Evolutionary conservation across 2,888 invertebrate species (phyloP), one percentile per base, ranked within the genome.

Genomic region (Diabrotica balteata): DNA sequence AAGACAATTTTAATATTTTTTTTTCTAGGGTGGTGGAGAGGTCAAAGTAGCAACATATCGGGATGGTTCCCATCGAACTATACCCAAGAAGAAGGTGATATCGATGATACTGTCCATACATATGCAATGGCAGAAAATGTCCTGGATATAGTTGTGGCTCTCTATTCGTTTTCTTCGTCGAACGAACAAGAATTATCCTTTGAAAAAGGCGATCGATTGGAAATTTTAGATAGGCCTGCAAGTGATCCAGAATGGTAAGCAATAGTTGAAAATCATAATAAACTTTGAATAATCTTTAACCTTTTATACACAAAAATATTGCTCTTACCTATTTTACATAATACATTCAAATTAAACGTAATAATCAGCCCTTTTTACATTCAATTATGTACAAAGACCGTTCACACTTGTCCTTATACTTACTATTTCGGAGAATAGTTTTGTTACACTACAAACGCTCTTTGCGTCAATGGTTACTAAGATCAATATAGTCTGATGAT

Each of bases 61-160:
- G 93, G 94, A 22, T 97, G 99, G 99, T 99, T 98, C 84, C 99
- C 99, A 8, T 97, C 97, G 61, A 99, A 99, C 86, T 99, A 99
- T 85, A 98, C 98, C 71, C 94, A 94, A 80, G 95, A 95, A 84
- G 94, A 94, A 81, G 92, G 93, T 76, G 94, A 94, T 82, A 89
- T 90, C 46, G 95, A 95, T 78, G 94, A 94, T 78, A 93, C 94
- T 51, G 89, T 95, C 51, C 95, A 96, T 81, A 96, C 95, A 17
- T 96, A 96, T 80, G 95, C 95, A 64, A 95, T 95, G 94, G 95
- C 95, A 4, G 95, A 95, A 82, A 95, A 94, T 81, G 95, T 96
- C n/a, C 87, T 97, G 63, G 97, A 98, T 82, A 95, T 96, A 81
- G 97, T 97, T 79, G 94, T 97, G 75, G 97, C 98, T 44, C 88